Evolutionary conservation across 2,113 vertebrate genomes (phyloP).

Genomic region (Crocuta crocuta): DNA sequence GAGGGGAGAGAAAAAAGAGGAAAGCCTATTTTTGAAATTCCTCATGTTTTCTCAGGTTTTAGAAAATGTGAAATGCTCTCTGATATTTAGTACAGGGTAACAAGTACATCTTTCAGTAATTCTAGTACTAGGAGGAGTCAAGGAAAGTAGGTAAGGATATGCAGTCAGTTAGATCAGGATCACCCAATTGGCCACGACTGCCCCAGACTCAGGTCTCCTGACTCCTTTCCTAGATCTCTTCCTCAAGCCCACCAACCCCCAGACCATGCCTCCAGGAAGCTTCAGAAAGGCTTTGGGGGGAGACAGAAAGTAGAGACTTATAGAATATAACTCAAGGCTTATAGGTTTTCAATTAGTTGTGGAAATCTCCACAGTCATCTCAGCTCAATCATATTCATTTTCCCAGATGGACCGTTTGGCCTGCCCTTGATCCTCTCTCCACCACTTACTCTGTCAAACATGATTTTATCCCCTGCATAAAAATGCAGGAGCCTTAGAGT

Average conservation of each 20-base stretch:
- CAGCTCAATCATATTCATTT: background rate
- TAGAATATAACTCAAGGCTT: background rate
- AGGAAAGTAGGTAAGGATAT: constrained; percentile 8
- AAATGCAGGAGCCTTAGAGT: background rate
- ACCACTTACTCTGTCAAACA: background rate
- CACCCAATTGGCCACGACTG: background rate
- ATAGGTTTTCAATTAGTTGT: background rate
- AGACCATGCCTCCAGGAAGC: background rate
- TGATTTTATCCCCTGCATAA: background rate
- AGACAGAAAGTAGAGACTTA: background rate
- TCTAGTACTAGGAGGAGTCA: background rate
- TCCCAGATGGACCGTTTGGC: background rate
- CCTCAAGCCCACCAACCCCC: background rate
- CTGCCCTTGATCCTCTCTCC: background rate
- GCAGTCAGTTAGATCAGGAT: background rate
- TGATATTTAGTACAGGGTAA: background rate
- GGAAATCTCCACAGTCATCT: background rate
- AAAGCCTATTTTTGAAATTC: background rate
- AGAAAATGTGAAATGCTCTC: background rate
- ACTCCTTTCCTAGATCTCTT: background rate
- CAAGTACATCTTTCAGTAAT: background rate
- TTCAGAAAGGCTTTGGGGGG: background rate
- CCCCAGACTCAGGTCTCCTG: background rate
- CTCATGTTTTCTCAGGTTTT: background rate
- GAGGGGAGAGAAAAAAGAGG: background rate